Percentiles rank a stretch among this genome's conserved stretches.
Conservation (phyloP, 2,797 vertebrate species). For the Pseudochirops cupreus region DNA sequence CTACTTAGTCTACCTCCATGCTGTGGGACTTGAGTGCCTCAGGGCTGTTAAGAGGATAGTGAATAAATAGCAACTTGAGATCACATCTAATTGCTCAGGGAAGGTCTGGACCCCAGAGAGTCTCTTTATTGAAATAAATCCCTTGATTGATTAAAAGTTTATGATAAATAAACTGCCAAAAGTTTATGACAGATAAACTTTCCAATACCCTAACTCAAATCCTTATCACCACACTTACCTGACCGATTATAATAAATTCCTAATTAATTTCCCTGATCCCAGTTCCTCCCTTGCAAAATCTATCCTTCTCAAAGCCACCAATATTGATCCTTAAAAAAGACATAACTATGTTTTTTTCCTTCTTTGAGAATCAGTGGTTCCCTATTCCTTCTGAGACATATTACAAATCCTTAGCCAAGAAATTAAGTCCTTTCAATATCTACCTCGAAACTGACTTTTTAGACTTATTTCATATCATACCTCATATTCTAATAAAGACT, state of each 20-base stretch:
- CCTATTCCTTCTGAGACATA: not conserved
- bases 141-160: not conserved
- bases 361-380: not conserved
- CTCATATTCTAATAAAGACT: not conserved
- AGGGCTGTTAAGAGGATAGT: not conserved
- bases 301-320: not conserved
- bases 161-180: not conserved
- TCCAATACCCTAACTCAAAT: not conserved
- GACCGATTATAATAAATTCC: not conserved
- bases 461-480: not conserved
- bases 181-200: not conserved
- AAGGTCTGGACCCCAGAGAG: not conserved
- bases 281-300: not conserved
- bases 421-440: not conserved
- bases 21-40: not conserved
- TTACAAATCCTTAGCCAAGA: not conserved
- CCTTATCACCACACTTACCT: not conserved
- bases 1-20: not conserved
- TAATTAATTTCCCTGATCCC: not conserved
- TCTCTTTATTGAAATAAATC: not conserved
- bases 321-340: not conserved
- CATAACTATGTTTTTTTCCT: not conserved
- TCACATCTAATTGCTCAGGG: not conserved
- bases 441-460: not conserved
- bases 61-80: not conserved